Evolutionary conservation across 1,140 invertebrate genomes (phyloP).

Genomic region (Zaprionus ghesquierei): DNA sequence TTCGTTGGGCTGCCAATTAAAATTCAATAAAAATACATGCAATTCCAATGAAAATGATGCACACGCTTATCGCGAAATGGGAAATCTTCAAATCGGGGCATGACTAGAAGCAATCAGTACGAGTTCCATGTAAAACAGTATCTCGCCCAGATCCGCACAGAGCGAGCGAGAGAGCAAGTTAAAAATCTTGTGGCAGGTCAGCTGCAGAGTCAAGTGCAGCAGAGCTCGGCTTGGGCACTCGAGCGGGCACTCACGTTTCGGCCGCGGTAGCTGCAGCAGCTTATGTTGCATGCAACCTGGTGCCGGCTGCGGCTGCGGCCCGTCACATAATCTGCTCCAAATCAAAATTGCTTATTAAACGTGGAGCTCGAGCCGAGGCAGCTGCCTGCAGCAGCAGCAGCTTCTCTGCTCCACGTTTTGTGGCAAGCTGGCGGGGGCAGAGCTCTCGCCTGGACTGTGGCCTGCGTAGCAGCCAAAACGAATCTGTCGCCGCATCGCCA

Average conservation of each 20-base stretch:
- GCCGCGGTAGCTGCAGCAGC: constrained; percentile 50
- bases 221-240: constrained; percentile 4
- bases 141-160: constrained; percentile 46
- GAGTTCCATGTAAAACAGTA: constrained; percentile 82
- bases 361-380: constrained; percentile 39
- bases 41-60: constrained; percentile 75
- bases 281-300: constrained; percentile 67
- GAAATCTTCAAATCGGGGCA: constrained; percentile 75
- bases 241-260: constrained; percentile 35
- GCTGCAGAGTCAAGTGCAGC: constrained; percentile 76
- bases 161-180: constrained; percentile 43
- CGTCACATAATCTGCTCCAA: constrained; percentile 80
- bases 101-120: constrained; percentile 82
- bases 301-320: constrained; percentile 18
- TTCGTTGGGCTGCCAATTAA: constrained; percentile 62
- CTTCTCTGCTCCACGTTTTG: neutral
- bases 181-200: constrained; percentile 74
- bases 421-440: too few species aligned
- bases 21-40: constrained; percentile 75
- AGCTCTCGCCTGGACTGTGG: neutral
- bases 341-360: constrained; percentile 81
- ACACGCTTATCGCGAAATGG: constrained; percentile 67
- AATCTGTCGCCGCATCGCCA: constrained; percentile 70
- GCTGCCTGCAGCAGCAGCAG: constrained; percentile 6
- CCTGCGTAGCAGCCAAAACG: constrained; percentile 68